Percentiles rank a stretch among this genome's conserved stretches.
Evolutionary conservation across 2,113 vertebrate genomes (phyloP).

Genomic region (Ceyx melanurus): DNA sequence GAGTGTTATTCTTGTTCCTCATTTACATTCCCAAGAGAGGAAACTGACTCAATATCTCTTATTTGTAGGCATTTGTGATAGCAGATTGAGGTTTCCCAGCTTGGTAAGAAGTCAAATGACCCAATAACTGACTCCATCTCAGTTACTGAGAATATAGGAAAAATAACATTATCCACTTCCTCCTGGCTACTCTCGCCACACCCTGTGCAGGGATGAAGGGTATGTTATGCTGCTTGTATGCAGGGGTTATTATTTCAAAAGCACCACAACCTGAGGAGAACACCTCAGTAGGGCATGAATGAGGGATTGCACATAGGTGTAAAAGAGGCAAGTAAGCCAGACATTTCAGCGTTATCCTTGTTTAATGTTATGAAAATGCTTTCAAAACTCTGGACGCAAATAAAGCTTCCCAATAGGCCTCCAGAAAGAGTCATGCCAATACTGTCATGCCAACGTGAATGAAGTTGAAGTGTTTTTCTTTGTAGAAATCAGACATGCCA

Average conservation of each 20-base stretch:
- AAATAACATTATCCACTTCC: constrained; percentile 25
- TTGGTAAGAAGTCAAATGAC: constrained; percentile 39
- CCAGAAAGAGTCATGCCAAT: constrained; percentile 22
- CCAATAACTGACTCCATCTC: constrained; percentile 10
- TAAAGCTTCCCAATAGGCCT: constrained; percentile 11
- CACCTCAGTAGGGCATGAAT: neutral
- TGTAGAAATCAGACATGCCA: constrained; percentile 29
- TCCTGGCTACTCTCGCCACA: neutral
- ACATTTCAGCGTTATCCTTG: neutral
- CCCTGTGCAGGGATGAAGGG: neutral
- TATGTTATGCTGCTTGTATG: neutral
- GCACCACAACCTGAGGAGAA: neutral
- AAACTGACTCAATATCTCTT: constrained; percentile 9
- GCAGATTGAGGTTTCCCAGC: constrained; percentile 47
- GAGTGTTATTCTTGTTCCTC: neutral
- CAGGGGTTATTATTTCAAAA: neutral
- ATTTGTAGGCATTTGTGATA: constrained; percentile 45
- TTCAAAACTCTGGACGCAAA: constrained; percentile 49
- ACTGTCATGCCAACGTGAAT: neutral
- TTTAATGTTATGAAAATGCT: neutral
- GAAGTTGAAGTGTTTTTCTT: constrained; percentile 19
- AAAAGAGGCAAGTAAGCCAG: constrained; percentile 47
- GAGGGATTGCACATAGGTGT: constrained; percentile 4
- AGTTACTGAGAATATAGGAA: neutral
- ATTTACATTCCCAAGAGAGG: constrained; percentile 32